Evolutionary conservation across 1,140 invertebrate species (phyloP), one percentile per base, ranked within the genome.

Genomic region (Drosophila takahashii): DNA sequence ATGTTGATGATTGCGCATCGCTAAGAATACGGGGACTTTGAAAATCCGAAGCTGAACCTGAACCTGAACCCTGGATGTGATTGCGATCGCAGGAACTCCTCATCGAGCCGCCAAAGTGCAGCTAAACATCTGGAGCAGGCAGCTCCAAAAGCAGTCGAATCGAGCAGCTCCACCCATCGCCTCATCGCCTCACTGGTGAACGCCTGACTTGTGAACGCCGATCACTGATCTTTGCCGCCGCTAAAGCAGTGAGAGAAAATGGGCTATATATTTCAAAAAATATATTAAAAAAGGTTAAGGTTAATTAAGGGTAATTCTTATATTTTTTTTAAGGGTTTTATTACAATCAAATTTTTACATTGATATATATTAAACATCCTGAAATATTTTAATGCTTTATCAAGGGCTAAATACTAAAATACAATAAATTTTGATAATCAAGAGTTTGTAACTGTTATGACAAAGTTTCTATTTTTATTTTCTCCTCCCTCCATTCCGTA

Each of bases 91-190:
- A 47, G 66, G 39, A 44, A 51, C 64, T 47, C 11, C 15, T 61
- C 58, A 56, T 60, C 62, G 60, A 75, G 76, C 54, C 62, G 81
- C 75, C 75, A 72, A 72, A 77, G 77, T 81, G 79, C 84, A 87
- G 84, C 85, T 89, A 89, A 89, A 89, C 84, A 89, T 89, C 84
- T 89, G 84, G 84, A 89, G 84, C 80, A 81, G 73, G 70, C 77
- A 54, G 60, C 67, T 57, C 50, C 65, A 42, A 48, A 60, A 34
- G 45, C 34, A 51, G 45, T 39, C 54, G 36, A 48, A 58, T 9
- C 27, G 11, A 61, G 34, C 58, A 62, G 65, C 66, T 74, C 71
- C 71, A 71, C 78, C 77, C 77, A 77, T 48, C 52, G 67, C 22
- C 22, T 22, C 22, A 22, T 22, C 22, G 22, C 22, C 22, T 22